Evolutionary conservation across 2,797 vertebrate genomes (phyloP), one percentile per base, ranked within the genome.

Genomic region (Delichon dasypus): DNA sequence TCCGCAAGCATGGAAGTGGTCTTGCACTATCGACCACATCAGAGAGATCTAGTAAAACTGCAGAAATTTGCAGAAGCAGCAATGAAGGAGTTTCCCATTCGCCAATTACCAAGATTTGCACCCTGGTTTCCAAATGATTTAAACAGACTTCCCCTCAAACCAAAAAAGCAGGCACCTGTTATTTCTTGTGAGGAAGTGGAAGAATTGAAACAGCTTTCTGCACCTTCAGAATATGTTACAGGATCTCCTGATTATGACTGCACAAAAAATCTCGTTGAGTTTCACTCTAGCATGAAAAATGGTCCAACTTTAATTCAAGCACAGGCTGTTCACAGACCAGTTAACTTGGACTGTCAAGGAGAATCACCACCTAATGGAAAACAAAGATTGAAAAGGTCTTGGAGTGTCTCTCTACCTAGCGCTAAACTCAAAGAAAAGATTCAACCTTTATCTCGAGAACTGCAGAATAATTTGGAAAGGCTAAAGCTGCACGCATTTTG

Each of bases 41-140:
- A 98, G 80, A 97, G 62, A 22, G 95, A 97, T 58, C 88, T 97
- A 55, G 8, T 82, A 78, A 90, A 97, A 40, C 95, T 99, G 89
- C 84, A 98, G 66, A 96, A 97, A 88, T 96, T 96, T 68, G 98
- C 98, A 65, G 97, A 98, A 96, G 98, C 97, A 89, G 97, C 98
- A 42, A 94, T 99, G 93, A 97, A 98, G 92, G 97, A 98, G 9
- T 99, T 99, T 85, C 98, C 98, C 58, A 66, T 96, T 88, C 98
- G 98, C 48, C 96, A 94, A 3, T 94, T 98, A 60, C 97, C 98
- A 5, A 96, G 88, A 88, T 99, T 99, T 97, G 95, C 58, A 26
- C 98, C 98, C 57, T 99, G 99, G 99, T 99, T 98, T 97, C 98
- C 98, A 36, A 80, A 96, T 50, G 60, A 97, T 45, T 96, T 96